Evolutionary conservation across 2,113 vertebrate genomes (phyloP).

Genomic region (Crotalus helleri): DNA sequence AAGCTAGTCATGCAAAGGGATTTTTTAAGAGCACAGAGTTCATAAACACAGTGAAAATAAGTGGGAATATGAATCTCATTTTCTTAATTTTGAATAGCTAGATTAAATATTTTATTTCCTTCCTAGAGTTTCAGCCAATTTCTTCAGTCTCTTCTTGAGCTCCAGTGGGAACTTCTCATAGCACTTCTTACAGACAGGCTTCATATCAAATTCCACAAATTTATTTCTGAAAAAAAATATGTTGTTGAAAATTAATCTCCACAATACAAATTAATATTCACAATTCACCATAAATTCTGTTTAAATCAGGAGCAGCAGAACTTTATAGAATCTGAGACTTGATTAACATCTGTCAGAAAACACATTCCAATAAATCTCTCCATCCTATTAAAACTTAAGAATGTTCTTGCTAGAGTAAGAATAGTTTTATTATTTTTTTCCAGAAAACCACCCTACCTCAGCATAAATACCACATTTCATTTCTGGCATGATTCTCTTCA

Average conservation of each 20-base stretch:
- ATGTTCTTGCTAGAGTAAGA: not conserved
- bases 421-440: not conserved
- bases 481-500: not conserved
- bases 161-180: conserved; percentile 98
- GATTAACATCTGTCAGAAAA: not conserved
- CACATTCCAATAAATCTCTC: not conserved
- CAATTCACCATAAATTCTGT: not conserved
- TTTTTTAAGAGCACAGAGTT: conserved; percentile 11
- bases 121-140: conserved; percentile 90
- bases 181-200: conserved; percentile 99
- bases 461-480: not conserved
- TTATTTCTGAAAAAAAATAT: conserved; percentile 83
- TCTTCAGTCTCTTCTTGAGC: conserved; percentile 98
- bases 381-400: not conserved
- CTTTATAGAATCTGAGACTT: not conserved
- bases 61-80: conserved; percentile 11
- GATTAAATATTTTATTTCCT: conserved; percentile 78
- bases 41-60: conserved; percentile 46
- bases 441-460: not conserved
- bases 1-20: conserved; percentile 24
- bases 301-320: not conserved
- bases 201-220: conserved; percentile 99
- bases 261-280: not conserved
- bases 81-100: conserved; percentile 50
- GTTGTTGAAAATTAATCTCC: not conserved